Percentiles rank a stretch among this genome's conserved stretches.
Evolutionary conservation across 2,888 invertebrate species (phyloP).

Genomic region (Drosophila ochracea): DNA sequence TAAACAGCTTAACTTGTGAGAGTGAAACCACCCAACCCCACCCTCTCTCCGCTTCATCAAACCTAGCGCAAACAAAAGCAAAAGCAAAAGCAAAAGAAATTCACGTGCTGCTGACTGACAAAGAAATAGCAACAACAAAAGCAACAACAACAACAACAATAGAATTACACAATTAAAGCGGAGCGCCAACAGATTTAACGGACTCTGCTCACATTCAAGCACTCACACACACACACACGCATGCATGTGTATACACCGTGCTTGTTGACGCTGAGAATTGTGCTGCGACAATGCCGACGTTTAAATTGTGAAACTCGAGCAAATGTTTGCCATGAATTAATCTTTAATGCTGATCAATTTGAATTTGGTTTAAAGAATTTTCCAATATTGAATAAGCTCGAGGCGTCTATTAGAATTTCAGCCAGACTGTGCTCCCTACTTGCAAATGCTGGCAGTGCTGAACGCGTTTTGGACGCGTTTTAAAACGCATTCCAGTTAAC

Average conservation of each 20-base stretch:
- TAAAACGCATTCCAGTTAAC: conserved; percentile 25
- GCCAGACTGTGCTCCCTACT: neutral
- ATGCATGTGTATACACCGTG: neutral
- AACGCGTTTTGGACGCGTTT: conserved; percentile 38
- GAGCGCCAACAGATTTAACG: conserved; percentile 32
- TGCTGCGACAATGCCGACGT: neutral
- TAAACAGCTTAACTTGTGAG: conserved; percentile 38
- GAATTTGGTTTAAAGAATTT: neutral
- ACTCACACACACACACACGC: neutral
- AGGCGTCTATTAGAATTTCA: neutral
- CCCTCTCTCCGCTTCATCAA: neutral
- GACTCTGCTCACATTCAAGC: neutral
- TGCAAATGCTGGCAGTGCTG: conserved; percentile 6
- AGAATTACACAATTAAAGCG: conserved; percentile 40
- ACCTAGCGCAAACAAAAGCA: conserved; percentile 13
- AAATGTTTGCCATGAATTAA: conserved; percentile 12
- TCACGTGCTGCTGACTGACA: conserved; percentile 31
- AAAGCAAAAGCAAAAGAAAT: conserved; percentile 16
- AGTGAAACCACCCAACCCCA: conserved; percentile 6
- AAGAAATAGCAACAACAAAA: conserved; percentile 1
- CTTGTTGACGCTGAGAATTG: conserved; percentile 1
- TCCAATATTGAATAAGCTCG: neutral
- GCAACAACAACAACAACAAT: neutral
- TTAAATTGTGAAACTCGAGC: conserved; percentile 1
- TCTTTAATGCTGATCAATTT: conserved; percentile 7